These are phyloP conservation scores for Malurus melanocephalus DNA, from an alignment of 2,113 vertebrate genomes.

Conservation along the genomic window DNA sequence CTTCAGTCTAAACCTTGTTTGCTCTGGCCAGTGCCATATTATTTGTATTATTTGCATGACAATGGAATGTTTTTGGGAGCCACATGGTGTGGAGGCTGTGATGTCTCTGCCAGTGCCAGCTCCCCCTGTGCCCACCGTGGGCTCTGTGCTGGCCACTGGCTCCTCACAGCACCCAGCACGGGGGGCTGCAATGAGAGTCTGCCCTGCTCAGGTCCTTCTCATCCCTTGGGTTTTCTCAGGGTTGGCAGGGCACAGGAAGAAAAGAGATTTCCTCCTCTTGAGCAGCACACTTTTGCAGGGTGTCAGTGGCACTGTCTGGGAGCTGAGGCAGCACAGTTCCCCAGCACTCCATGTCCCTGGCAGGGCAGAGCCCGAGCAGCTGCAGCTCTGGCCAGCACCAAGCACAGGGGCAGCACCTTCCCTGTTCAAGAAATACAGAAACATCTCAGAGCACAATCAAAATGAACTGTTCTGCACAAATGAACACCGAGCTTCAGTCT, in stretches of 20 bases:
- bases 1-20: background rate
- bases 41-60: too few relatives aligned
- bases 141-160: background rate
- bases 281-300: background rate
- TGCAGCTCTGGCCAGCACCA: background rate
- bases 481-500: background rate
- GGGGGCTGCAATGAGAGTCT: background rate
- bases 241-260: fast-evolving
- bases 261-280: background rate
- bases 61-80: background rate
- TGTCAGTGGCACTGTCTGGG: background rate
- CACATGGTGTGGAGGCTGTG: fast-evolving
- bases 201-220: background rate
- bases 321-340: background rate
- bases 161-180: background rate
- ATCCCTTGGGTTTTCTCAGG: background rate
- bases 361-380: background rate
- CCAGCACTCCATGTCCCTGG: too few relatives aligned
- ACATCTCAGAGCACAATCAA: background rate
- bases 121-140: background rate
- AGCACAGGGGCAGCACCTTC: background rate
- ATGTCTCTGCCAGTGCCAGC: background rate
- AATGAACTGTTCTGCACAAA: fast-evolving
- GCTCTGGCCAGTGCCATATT: background rate
- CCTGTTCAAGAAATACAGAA: background rate